Base-by-base conservation (phyloP, 1,140 invertebrate genomes). In the Drosophila kohkoa region DNA sequence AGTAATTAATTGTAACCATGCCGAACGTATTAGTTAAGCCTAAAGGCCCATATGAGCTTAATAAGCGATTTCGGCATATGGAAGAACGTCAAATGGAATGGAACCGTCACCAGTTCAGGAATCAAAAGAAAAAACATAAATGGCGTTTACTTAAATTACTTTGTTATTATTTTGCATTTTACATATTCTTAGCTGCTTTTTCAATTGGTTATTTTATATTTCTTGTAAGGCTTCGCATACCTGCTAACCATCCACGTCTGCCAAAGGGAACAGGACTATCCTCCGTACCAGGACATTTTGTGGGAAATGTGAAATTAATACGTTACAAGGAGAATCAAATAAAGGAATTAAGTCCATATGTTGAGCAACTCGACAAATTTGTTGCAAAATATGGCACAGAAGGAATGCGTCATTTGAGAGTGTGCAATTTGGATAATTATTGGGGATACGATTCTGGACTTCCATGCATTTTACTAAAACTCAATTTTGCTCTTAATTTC, bases 401-500 rank as follows among this genome's bases (percentile, higher is more conserved):
- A 1, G 83, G 41, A 0, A 4, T 20, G 0, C 7, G 5, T 1
- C 69, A 73, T 28, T 32, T 87, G 16, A 28, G 58, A 30, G 32
- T 1, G 7, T 87, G 83, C 32, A 87, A 83, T 46, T 43, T 52
- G 25, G 82, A 88, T 59, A 13, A 57, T 5, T 55, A 43, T 30
- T 87, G 73, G 72, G 82, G 82, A 1, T 87, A 87, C 41, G 5
- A 32, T 5, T 28, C 51, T 1, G 54, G 60, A 1, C 16, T n/a
- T 6, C 85, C 83, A 1, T 89, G 83, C 32, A 35, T 87, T 20
- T 35, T 87, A 3, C 4, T 87, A 2, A 89, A 83, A 57, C 20
- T 87, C 0, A 89, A 87, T 41, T 60, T 54, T 15, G 75, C 80
- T 0, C 20, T 72, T 0, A 52, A 67, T n/a, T 87, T 87, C n/a